A percentile compares a stretch with the other conserved stretches of the same genome.
Evolutionary conservation across 2,113 vertebrate genomes (phyloP).

Genomic region (Synchiropus splendidus): DNA sequence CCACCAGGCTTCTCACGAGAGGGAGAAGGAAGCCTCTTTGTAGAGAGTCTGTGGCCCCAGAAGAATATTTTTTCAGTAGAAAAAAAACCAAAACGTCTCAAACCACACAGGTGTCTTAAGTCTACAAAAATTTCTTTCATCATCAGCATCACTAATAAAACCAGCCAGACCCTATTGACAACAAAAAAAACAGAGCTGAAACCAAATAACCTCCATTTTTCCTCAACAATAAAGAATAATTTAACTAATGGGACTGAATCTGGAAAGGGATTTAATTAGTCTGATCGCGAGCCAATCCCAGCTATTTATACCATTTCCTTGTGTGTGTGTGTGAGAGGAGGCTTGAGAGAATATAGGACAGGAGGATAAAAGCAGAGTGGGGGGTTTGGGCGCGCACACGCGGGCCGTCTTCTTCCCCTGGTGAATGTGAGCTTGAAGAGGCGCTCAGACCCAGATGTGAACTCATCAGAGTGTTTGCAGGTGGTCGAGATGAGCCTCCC

Average conservation of each 20-base stretch:
- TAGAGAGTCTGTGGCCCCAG: too few species aligned
- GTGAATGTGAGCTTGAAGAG: constrained; percentile 29
- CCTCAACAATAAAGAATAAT: constrained; percentile 24
- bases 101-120: too few species aligned
- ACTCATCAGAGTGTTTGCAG: constrained; percentile 70
- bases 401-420: background rate
- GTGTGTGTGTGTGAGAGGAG: constrained; percentile 1
- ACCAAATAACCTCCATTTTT: constrained; percentile 26
- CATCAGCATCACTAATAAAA: background rate
- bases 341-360: constrained; percentile 21
- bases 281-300: constrained; percentile 34
- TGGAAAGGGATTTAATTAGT: constrained; percentile 39
- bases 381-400: background rate
- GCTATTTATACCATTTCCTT: constrained; percentile 31
- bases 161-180: constrained; percentile 5
- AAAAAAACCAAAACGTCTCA: too few species aligned
- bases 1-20: too few species aligned
- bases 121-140: background rate
- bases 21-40: too few species aligned
- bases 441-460: constrained; percentile 62
- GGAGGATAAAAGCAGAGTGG: constrained; percentile 11
- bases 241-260: constrained; percentile 41
- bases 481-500: constrained; percentile 56
- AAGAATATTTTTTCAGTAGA: too few species aligned
- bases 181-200: constrained; percentile 15